Evolutionary conservation across 2,797 vertebrate species (phyloP), one percentile per base, ranked within the genome.

Genomic region (Gambusia yucatana): DNA sequence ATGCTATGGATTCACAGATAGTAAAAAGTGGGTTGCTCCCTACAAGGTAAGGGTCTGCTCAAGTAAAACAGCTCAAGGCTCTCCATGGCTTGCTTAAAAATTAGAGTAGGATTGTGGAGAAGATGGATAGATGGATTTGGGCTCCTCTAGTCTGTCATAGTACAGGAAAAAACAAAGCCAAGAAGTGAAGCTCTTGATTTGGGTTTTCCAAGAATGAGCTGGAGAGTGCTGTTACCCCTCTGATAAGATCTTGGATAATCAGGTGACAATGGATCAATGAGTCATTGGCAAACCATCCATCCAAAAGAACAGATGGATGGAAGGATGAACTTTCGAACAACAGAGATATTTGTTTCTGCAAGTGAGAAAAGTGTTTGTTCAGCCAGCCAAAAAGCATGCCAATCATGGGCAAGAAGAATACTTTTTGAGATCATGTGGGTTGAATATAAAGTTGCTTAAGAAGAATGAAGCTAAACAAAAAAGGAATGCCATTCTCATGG

Each of bases 391-490:
- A 44, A 69, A 43, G 39, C 22, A n/a, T 69, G 4, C n/a, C 6
- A 41, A 44, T n/a, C 41, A 22, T n/a, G 4, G 11, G 3, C 63
- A n/a, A 63, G 14, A 39, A 47, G 10, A 47, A 47, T 25, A 44
- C 44, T 76, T 52, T 52, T 39, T 69, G 22, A 8, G 76, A 71
- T 11, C 8, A 36, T n/a, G 59, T 47, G 25, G 11, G 25, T 48
- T 41, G 13, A 78, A 48, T n/a, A 48, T 17, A 9, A 44, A 47
- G 30, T 39, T 59, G 22, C 47, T 72, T 61, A 57, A 55, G 46
- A 8, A 47, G 28, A 47, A 44, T 25, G 33, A 72, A 25, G 43
- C 33, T 69, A 48, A 59, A 59, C 41, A 47, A 77, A 77, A 61
- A 28, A 30, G 43, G 28, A 77, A 36, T 30, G 16, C 8, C 28